Conservation (phyloP, 2,113 vertebrate genomes). For the Theristicus caerulescens region DNA sequence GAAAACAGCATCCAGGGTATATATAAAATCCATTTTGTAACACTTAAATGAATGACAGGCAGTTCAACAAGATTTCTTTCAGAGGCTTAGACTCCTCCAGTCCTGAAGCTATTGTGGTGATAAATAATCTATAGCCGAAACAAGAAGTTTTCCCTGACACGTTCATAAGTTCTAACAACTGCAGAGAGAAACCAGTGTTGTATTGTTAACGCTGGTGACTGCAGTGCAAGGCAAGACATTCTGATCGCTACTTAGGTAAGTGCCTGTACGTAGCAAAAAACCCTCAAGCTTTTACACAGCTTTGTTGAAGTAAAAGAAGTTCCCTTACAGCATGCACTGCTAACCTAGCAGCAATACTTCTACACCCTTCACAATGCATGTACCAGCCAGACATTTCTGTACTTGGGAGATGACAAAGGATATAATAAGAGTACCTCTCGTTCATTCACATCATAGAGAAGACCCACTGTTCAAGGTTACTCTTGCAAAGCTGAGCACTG, state of each 20-base stretch:
- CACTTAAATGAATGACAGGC: neutral
- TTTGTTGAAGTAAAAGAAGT: neutral
- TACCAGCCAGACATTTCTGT: neutral
- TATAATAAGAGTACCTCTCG: neutral
- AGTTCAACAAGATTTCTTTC: neutral
- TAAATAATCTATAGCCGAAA: neutral
- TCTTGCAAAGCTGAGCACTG: slow-evolving; percentile 9
- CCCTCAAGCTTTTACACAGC: neutral
- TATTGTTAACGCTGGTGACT: neutral
- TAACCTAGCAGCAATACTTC: neutral
- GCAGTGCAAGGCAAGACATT: neutral
- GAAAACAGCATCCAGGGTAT: neutral
- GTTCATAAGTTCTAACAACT: neutral
- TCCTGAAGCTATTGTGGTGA: neutral
- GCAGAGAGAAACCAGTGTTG: neutral
- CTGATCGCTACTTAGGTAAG: neutral
- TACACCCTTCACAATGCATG: neutral
- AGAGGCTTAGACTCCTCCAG: neutral
- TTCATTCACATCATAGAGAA: slow-evolving; percentile 7
- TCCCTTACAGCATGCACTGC: neutral
- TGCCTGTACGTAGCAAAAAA: neutral
- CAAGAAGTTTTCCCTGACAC: neutral
- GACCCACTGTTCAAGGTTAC: slow-evolving; percentile 35
- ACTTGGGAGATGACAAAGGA: slow-evolving; percentile 6
- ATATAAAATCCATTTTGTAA: neutral